Evolutionary conservation across 1,140 invertebrate genomes (phyloP), one percentile per base, ranked within the genome.

Genomic region (Lepidotrigona ventralis): DNA sequence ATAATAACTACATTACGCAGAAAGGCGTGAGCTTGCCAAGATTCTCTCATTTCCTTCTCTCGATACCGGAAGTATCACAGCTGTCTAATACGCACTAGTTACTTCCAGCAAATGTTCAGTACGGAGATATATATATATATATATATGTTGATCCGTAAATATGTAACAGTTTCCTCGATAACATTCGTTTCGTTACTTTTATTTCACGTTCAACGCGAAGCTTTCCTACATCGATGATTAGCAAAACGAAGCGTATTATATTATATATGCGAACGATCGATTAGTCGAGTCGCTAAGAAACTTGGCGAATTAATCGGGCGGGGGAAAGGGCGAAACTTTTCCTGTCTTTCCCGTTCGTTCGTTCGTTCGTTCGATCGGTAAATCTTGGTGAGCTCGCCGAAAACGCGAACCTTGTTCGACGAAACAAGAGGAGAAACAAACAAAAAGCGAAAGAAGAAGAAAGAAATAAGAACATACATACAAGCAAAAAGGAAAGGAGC

Each of bases 11-110:
- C 26, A 26, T n/a, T n/a, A n/a, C 26, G 46, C 29, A 26, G 58
- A 23, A 15, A 64, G 46, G 19, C 64, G 66, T n/a, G 69, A 83
- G 68, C 64, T 87, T 86, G 79, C 82, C 85, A 85, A 89, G 80
- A 83, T 85, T 78, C 54, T 33, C 29, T 69, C 14, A 17, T 26
- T 82, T 70, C 58, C 56, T 33, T 54, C 84, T 56, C 29, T 33
- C 33, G 33, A 23, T 51, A 19, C 26, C 70, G 74, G 8, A 39
- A 15, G 29, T 21, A 46, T 26, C 82, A 15, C 54, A 39, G 46
- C 51, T 23, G 11, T 46, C 39, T 46, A 8, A 8, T 46, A 46
- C 39, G 39, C 39, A 46, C 39, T 46, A 8, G 39, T 46, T 46
- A 46, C 39, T 46, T 46, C 39, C 39, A 8, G 39, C 0, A 6